Base-by-base conservation (phyloP, 2,888 invertebrate genomes). In the Dastarcus helophoroides region DNA sequence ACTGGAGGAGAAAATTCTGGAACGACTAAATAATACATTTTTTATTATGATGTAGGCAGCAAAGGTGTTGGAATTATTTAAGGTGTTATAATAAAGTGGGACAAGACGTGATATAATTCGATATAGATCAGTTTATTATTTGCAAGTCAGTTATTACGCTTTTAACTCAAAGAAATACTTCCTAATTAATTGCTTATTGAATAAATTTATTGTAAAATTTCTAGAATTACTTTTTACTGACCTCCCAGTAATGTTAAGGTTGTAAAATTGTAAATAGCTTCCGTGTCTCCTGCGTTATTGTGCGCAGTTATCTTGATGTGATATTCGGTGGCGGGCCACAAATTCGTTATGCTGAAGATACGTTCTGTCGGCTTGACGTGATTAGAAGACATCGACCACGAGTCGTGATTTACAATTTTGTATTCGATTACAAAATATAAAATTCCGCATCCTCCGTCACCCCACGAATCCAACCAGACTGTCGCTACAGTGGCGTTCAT, bases 381-480 rank as follows among this genome's bases (percentile, higher is more conserved):
- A 60, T 80, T 83, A 2, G 85, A 81, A 1, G 83, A 78, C 33
- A 84, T 68, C 2, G 76, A 78, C 85, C 85, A 84, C 52, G 78
- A 68, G 7, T 73, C 65, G 40, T 76, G 73, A 22, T 69, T 68
- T 26, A 71, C 69, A 33, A 74, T 69, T 35, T 75, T 64, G 51
- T 85, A 88, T 54, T 88, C 86, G 22, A 89, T 76, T 42, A 81
- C 79, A 52, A 85, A 89, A 62, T 84, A 82, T 5, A 82, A 69
- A 40, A 89, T 85, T 2, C 85, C 85, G 51, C 88, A 89, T 12
- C 88, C 88, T 1, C 86, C 86, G 49, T 88, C 86, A 19, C 82
- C 81, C 88, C 88, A 89, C 0, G 81, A 79, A 58, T 85, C 84
- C 41, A 89, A 60, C 77, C 86, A 86, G 13, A 86, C 75, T 0